Conservation (phyloP, 2,113 vertebrate genomes). For the Chaetops frenatus region DNA sequence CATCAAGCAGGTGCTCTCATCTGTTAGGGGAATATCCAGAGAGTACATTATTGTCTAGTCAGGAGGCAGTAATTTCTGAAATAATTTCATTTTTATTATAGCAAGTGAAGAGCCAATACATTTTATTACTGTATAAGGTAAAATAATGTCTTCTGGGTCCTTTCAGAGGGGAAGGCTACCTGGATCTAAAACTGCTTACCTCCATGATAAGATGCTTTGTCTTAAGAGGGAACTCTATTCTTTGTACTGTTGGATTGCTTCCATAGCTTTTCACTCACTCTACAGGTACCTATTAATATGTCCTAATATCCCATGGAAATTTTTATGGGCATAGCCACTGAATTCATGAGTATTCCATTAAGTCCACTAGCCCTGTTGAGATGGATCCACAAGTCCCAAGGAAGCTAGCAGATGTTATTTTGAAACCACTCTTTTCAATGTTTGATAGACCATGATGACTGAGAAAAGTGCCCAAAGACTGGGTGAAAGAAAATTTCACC, state of each 20-base stretch:
- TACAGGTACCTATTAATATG: neutral
- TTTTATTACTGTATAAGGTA: neutral
- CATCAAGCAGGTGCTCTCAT: neutral
- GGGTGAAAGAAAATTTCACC: neutral
- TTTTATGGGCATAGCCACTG: neutral
- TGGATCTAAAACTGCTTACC: neutral
- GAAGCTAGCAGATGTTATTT: neutral
- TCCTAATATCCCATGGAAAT: neutral
- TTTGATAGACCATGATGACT: neutral
- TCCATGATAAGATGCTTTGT: neutral
- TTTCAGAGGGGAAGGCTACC: neutral
- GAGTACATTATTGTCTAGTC: neutral
- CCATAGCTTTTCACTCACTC: neutral
- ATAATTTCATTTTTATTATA: neutral
- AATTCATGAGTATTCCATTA: neutral
- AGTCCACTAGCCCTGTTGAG: no score
- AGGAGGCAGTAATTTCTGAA: neutral
- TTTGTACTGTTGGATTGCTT: neutral
- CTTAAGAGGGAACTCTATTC: neutral
- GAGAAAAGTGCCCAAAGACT: neutral
- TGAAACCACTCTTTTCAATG: neutral
- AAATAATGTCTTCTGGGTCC: neutral
- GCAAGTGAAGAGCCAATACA: neutral
- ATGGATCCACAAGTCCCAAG: neutral
- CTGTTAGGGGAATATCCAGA: neutral